Evolutionary conservation across 2,888 invertebrate genomes (phyloP), one percentile per base, ranked within the genome.

Genomic region (Microplitis manilae): DNA sequence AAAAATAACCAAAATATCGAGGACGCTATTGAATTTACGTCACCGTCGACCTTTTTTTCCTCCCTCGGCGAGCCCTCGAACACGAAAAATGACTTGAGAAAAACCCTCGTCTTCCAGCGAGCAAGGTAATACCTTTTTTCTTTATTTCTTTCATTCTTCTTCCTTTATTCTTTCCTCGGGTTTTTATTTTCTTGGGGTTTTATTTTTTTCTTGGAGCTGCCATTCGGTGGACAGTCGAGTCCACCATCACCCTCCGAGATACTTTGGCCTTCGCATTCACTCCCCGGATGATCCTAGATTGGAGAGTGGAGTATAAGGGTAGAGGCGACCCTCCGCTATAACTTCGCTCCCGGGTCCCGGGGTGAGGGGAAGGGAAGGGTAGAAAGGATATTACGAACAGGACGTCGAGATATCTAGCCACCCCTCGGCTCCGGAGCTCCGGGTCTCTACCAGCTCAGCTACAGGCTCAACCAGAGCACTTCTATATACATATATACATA

Each of bases 361-460:
- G 75, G 79, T 77, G 82, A 83, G 85, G 85, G 83, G 83, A 78
- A 80, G 82, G 82, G 82, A 82, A 83, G 85, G 86, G 83, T 83
- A 85, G 83, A 85, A 50, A 85, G 87, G 86, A 88, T 89, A 89
- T 89, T 89, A 88, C 87, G 87, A 86, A 88, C 87, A 87, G 88
- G 86, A 88, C 87, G 86, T 84, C 85, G 86, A 88, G 88, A 89
- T 88, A 89, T 89, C 86, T 87, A 85, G 83, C 84, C 82, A 83
- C 83, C 82, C 79, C 73, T 67, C 77, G 76, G 82, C 83, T 82
- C 79, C 79, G 77, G 41, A 60, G 65, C 83, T 82, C 79, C 79
- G 77, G 61, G 39, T 50, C 13, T 50, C 50, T 13, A 13, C 50
- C 50, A 50, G 50, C 50, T 50, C 50, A 50, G 13, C 50, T 50